Percentiles rank a stretch among this genome's conserved stretches.
phyloP scores from a whole-genome alignment of 1,140 invertebrate species.

The Asbolus verrucosus region DNA sequence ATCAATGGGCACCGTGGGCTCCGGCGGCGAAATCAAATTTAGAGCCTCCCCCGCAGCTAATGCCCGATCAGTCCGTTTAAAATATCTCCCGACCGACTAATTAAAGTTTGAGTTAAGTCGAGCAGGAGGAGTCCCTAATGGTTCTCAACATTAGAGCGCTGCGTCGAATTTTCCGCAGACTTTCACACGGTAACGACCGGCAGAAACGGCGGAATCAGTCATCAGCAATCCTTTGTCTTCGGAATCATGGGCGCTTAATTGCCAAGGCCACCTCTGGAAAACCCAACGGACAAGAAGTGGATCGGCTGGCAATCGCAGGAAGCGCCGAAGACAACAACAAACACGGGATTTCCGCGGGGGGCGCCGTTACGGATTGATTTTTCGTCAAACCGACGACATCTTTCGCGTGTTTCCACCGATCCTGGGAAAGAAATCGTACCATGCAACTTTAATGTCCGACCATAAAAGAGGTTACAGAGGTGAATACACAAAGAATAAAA shows the following conservation, averaged over 20 bases:
- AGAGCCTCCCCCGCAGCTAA: no score
- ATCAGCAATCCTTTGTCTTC: not conserved
- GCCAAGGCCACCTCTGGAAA: no score
- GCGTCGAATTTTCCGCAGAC: slow-evolving; percentile 15
- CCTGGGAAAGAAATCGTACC: slow-evolving; percentile 20
- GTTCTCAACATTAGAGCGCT: slow-evolving; percentile 2
- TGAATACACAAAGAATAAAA: slow-evolving; percentile 30
- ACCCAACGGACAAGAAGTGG: not conserved
- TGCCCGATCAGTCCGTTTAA: slow-evolving; percentile 8
- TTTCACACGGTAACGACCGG: slow-evolving; percentile 9
- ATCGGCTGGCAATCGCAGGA: not conserved
- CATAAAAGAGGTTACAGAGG: slow-evolving; percentile 34
- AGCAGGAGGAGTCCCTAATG: not conserved
- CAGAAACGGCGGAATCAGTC: not conserved
- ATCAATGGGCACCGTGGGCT: no score
- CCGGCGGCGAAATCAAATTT: no score
- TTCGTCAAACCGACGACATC: not conserved
- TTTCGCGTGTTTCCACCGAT: not conserved
- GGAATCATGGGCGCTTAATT: no score
- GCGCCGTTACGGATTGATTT: slow-evolving; percentile 17
- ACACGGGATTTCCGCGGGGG: slow-evolving; percentile 16
- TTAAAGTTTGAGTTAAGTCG: no score
- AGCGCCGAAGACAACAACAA: not conserved
- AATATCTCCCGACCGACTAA: slow-evolving; percentile 6
- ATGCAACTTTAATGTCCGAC: slow-evolving; percentile 12